These are phyloP conservation scores for Myotis yumanensis DNA, from an alignment of 2,113 vertebrate species.

Conservation along the genomic window DNA sequence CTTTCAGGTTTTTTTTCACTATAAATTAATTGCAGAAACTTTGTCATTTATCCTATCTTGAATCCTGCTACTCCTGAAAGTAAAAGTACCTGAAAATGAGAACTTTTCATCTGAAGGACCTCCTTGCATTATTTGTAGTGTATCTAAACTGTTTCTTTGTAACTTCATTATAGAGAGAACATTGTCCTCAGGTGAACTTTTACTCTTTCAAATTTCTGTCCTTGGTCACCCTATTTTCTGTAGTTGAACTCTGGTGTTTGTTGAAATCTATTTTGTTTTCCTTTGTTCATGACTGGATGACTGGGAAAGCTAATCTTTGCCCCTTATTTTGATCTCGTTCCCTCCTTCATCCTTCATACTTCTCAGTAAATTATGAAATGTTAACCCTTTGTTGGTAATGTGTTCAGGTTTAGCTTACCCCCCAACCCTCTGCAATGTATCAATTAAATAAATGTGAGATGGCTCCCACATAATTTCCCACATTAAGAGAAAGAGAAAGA, in stretches of 20 bases:
- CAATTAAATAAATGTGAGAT: not conserved
- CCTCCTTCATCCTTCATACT: not conserved
- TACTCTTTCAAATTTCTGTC: not conserved
- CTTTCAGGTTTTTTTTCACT: not conserved
- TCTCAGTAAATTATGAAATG: constrained; percentile 7
- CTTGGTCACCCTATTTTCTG: not conserved
- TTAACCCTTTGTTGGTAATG: not conserved
- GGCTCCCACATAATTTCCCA: not conserved
- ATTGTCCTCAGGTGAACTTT: not conserved
- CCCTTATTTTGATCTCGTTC: not conserved
- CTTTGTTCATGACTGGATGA: constrained; percentile 25
- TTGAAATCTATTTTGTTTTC: constrained; percentile 35
- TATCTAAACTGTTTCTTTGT: constrained; percentile 19
- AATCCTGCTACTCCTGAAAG: not conserved
- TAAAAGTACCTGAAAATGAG: not conserved
- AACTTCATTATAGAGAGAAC: not conserved
- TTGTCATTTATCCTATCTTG: not conserved
- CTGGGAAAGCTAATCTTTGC: not conserved
- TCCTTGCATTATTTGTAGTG: not conserved
- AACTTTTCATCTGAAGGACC: not conserved
- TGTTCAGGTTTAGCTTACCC: not conserved
- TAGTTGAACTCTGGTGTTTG: not conserved
- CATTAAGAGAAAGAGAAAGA: not conserved
- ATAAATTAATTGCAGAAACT: constrained; percentile 32
- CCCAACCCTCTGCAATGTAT: not conserved